phyloP scores from a whole-genome alignment of 2,797 vertebrate genomes.

The Sandelia bainsii region DNA sequence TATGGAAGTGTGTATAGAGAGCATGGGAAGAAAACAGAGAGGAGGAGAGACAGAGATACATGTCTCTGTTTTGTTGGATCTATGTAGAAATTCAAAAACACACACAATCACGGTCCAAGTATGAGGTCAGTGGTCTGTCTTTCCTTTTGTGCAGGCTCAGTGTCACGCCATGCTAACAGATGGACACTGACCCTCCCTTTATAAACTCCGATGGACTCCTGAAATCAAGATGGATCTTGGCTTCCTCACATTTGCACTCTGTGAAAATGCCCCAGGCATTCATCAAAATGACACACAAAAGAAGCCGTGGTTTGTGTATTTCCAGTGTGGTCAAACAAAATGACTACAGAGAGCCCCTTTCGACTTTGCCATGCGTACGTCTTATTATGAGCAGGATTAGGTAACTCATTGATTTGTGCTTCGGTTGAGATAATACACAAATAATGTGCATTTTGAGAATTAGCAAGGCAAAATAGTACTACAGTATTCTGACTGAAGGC shows the following conservation, averaged over 20 bases:
- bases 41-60: slow-evolving; percentile 8
- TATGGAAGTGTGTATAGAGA: slow-evolving; percentile 43
- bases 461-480: slow-evolving; percentile 48
- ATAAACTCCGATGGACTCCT: slow-evolving; percentile 83
- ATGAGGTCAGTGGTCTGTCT: slow-evolving; percentile 88
- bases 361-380: slow-evolving; percentile 19
- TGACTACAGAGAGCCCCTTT: slow-evolving; percentile 25
- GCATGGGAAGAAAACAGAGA: slow-evolving; percentile 15
- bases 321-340: slow-evolving; percentile 41
- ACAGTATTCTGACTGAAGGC: slow-evolving; percentile 32
- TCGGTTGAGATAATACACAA: slow-evolving; percentile 52
- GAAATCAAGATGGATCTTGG: slow-evolving; percentile 89
- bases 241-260: slow-evolving; percentile 77
- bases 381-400: slow-evolving; percentile 48
- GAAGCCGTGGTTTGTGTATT: slow-evolving; percentile 56
- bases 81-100: slow-evolving; percentile 30
- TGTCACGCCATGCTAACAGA: slow-evolving; percentile 90
- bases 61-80: slow-evolving; percentile 29
- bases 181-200: slow-evolving; percentile 86
- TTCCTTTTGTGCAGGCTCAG: slow-evolving; percentile 85
- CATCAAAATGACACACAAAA: slow-evolving; percentile 77
- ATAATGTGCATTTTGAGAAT: slow-evolving; percentile 65
- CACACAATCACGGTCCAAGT: slow-evolving; percentile 42
- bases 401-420: slow-evolving; percentile 59
- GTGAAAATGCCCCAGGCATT: slow-evolving; percentile 74